Conservation (phyloP, 1,140 invertebrate species). For the Zaprionus ghesquierei region DNA sequence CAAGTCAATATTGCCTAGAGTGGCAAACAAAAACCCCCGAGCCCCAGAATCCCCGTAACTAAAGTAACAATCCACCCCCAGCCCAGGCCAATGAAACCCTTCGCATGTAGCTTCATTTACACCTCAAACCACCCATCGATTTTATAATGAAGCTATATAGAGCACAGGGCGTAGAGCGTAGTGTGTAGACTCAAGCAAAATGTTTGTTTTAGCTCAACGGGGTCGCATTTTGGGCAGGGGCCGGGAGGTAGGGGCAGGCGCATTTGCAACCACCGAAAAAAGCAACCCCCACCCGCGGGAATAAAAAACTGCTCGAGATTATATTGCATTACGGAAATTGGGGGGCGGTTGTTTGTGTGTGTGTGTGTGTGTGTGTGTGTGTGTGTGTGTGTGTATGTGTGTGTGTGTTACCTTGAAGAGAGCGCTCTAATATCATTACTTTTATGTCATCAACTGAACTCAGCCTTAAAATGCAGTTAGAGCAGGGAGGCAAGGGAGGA, state of each 20-base stretch:
- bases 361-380: slow-evolving; percentile 14
- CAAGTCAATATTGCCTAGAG: neutral
- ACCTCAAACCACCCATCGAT: slow-evolving; percentile 47
- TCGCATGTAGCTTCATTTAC: slow-evolving; percentile 39
- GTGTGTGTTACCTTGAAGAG: slow-evolving; percentile 43
- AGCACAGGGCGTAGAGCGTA: no score
- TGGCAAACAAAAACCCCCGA: neutral
- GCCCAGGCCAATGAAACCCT: neutral
- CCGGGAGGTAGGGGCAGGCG: neutral
- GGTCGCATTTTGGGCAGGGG: neutral
- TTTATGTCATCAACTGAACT: slow-evolving; percentile 42
- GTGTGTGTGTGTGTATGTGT: slow-evolving; percentile 25
- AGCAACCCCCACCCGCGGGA: slow-evolving; percentile 42
- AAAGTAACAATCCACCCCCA: neutral
- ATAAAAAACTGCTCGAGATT: slow-evolving; percentile 37
- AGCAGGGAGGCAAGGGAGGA: neutral
- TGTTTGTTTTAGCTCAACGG: slow-evolving; percentile 47
- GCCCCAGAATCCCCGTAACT: neutral
- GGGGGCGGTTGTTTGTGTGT: slow-evolving; percentile 25
- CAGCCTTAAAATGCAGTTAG: slow-evolving; percentile 23
- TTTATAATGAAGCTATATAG: slow-evolving; percentile 71
- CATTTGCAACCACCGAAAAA: slow-evolving; percentile 51
- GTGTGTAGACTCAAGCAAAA: slow-evolving; percentile 42
- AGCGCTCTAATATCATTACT: slow-evolving; percentile 38
- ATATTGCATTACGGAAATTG: slow-evolving; percentile 62